These are phyloP conservation scores for Hirtodrosophila histrioides DNA, from an alignment of 2,888 invertebrate species.

Conservation along the genomic window DNA sequence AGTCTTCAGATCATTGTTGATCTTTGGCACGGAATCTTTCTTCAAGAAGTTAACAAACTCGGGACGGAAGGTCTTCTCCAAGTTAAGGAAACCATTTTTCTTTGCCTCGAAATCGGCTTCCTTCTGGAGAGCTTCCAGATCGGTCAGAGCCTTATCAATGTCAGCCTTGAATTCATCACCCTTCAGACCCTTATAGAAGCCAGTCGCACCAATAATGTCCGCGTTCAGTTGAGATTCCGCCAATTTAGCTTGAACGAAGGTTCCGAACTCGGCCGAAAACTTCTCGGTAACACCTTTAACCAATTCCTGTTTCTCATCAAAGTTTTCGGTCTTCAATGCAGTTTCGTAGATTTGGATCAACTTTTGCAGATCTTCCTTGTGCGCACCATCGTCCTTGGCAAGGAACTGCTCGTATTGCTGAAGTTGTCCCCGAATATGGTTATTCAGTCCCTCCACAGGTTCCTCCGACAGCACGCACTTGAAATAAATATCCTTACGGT, in stretches of 20 bases:
- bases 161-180: constrained; percentile 53
- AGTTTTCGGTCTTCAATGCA: constrained; percentile 61
- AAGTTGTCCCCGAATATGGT: constrained; percentile 68
- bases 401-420: constrained; percentile 60
- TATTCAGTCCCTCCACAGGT: constrained; percentile 63
- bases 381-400: constrained; percentile 56
- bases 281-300: constrained; percentile 50
- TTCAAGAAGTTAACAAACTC: constrained; percentile 64
- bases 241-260: constrained; percentile 57
- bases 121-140: constrained; percentile 53
- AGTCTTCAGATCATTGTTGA: constrained; percentile 61
- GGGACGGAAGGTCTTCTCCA: constrained; percentile 60
- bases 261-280: constrained; percentile 68
- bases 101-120: constrained; percentile 60
- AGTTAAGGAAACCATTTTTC: constrained; percentile 51
- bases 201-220: constrained; percentile 59
- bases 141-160: constrained; percentile 53
- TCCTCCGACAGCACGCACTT: constrained; percentile 50
- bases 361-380: constrained; percentile 65
- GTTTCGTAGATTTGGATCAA: constrained; percentile 66
- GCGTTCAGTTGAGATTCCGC: constrained; percentile 59
- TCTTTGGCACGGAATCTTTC: constrained; percentile 54
- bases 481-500: constrained; percentile 8
- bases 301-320: constrained; percentile 60
- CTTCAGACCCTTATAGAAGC: constrained; percentile 63